Conservation (phyloP, 2,888 invertebrate genomes). For the Clunio marinus region DNA sequence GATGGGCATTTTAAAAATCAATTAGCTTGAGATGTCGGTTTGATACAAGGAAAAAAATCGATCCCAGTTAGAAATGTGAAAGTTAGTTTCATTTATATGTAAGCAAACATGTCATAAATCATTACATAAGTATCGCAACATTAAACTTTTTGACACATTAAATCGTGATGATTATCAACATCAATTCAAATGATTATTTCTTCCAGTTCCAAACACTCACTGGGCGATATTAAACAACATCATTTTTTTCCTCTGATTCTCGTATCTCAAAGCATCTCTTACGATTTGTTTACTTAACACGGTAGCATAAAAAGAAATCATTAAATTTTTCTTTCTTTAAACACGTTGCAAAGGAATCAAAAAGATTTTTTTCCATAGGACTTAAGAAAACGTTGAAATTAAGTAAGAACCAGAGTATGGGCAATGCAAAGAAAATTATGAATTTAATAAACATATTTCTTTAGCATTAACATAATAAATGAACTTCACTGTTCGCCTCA, state of each 20-base stretch:
- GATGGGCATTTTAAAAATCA: background rate
- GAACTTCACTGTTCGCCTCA: constrained; percentile 33
- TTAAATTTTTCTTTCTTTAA: constrained; percentile 13
- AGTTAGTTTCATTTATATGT: too few species aligned
- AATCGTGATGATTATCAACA: too few species aligned
- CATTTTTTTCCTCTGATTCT: too few species aligned
- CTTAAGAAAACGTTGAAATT: constrained; percentile 5
- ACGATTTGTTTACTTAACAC: constrained; percentile 20
- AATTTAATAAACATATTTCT: constrained; percentile 35
- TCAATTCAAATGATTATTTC: too few species aligned
- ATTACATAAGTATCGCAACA: too few species aligned
- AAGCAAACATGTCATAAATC: too few species aligned
- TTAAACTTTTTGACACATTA: too few species aligned
- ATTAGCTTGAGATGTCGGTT: background rate
- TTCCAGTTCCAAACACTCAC: too few species aligned
- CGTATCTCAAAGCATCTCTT: background rate
- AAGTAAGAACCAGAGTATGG: background rate
- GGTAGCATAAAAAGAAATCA: background rate
- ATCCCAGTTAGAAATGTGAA: too few species aligned
- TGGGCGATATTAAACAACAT: background rate
- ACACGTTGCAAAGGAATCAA: background rate
- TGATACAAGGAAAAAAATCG: too few species aligned
- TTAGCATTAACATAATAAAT: constrained; percentile 36
- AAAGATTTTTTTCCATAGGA: background rate
- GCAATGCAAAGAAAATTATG: constrained; percentile 27